Evolutionary conservation across 92 coral and sea anemone species (phyloP), one percentile per base, ranked within the genome.

Genomic region (Muricea muricata): DNA sequence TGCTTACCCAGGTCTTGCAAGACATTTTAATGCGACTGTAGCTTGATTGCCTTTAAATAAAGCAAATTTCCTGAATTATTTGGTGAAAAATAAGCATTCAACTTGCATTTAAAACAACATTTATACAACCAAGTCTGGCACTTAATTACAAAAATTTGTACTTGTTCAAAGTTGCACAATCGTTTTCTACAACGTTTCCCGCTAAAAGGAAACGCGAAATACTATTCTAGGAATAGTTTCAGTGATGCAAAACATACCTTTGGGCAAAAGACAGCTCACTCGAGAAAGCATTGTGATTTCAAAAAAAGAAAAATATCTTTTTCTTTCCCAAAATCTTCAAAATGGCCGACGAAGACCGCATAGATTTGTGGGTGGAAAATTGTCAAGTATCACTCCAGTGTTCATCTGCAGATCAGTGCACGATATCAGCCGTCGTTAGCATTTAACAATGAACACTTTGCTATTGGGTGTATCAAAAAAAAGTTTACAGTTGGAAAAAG

Each of bases 1-100:
- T 26, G 50, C 15, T 77, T 77, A 77, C 82, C 82, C 82, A 55
- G 82, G 82, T 57, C 69, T 54, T 77, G 82, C 69, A 40, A 77
- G 54, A 54, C 69, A 77, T 77, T 77, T 77, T 56, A 77, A 57
- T 0, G 82, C 33, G 9, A 77, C 55, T n/a, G 69, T 70, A 30
- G 82, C 82, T 17, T 54, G 82, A n/a, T n/a, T 35, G 56, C 82
- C 82, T 77, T 17, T 6, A 77, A 75, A 75, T 0, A n/a, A 69
- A 69, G 10, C 75, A 69, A 40, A 69, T 65, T 23, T 28, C 8
- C n/a, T 65, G 5, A 18, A 0, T 29, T 5, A 65, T 18, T 17
- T 18, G 21, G 28, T 25, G 15, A 55, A 3, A 55, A n/a, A 5
- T 18, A 55, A 55, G 65, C 65, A 5, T 25, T 29, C 42, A 37